Base-by-base conservation (phyloP, 2,113 vertebrate genomes). In the Thamnaconus septentrionalis region DNA sequence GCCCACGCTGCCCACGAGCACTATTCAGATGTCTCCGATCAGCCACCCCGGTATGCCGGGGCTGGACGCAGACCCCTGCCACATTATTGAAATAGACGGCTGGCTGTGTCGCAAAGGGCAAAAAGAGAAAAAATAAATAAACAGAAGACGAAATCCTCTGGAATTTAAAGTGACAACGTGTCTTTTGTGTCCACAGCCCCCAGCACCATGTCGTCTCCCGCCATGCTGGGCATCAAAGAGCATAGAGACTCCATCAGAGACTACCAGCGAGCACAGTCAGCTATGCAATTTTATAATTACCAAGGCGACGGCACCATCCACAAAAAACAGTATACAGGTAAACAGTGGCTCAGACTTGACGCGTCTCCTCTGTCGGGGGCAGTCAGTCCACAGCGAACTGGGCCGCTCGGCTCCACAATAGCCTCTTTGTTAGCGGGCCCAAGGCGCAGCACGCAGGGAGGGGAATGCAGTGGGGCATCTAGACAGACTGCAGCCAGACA, bases 221-320 rank as follows among this genome's bases (percentile, higher is more conserved):
- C 96, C 47, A 81, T 95, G 81, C 83, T 98, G 90, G 95, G 95
- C 82, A 93, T 96, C 84, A 92, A 95, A 88, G 97, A 98, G 69
- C 93, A 94, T 80, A 93, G 92, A 76, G 83, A 85, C 73, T 66
- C 75, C 1, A 62, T 73, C 85, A 94, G 93, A 55, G 94, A 97
- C 52, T 97, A 96, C 11, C 95, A 96, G 81, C 94, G 94, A 85
- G 91, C 93, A 4, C 95, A 93, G 84, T 91, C 95, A 76, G 90
- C 97, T 95, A 93, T 98, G 96, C 97, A 99, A 93, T 96, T 96
- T 93, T 97, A 96, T 86, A 96, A 93, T 78, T 94, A 90, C 93
- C 95, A 96, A 88, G 96, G 94, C 41, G 97, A 98, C 71, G 86
- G 91, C 90, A 91, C 91, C 72, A 74, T 90, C 59, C 94, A 94